These are phyloP conservation scores for Raja brachyura DNA, from an alignment of 2,113 vertebrate genomes.

Conservation along the genomic window DNA sequence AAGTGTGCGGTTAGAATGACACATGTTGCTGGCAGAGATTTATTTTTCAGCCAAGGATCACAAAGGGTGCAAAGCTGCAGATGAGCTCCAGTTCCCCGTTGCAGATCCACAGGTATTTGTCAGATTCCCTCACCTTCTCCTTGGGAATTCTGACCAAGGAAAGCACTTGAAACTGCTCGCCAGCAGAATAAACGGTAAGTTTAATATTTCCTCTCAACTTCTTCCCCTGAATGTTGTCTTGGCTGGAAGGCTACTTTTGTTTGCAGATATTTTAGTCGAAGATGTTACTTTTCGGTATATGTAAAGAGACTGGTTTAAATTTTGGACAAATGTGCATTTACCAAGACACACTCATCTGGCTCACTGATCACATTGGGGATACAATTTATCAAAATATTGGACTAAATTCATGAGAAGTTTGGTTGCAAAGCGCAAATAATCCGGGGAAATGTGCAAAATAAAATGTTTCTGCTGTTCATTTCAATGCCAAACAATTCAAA, in stretches of 20 bases:
- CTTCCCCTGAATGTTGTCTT: background rate
- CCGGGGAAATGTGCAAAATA: background rate
- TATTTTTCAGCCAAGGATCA: slow-evolving; percentile 34
- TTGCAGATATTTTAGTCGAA: background rate
- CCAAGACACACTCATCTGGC: background rate
- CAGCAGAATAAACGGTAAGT: background rate
- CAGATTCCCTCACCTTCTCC: background rate
- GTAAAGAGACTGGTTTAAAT: background rate
- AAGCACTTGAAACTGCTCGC: background rate
- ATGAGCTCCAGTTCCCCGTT: background rate
- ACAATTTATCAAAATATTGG: background rate
- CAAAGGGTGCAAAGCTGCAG: background rate
- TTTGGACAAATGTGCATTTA: background rate
- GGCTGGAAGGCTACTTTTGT: background rate
- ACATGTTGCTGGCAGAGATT: slow-evolving; percentile 11
- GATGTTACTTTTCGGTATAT: background rate
- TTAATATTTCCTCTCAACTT: background rate
- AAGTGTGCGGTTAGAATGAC: background rate
- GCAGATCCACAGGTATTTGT: background rate
- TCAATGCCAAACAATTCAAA: background rate
- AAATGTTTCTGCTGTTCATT: background rate
- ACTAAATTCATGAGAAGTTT: background rate
- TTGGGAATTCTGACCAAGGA: background rate
- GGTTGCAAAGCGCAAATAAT: background rate
- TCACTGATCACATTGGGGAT: background rate